Percentiles rank a stretch among this genome's conserved stretches.
Conservation (phyloP, 2,797 vertebrate genomes). For the Calcarius lapponicus region DNA sequence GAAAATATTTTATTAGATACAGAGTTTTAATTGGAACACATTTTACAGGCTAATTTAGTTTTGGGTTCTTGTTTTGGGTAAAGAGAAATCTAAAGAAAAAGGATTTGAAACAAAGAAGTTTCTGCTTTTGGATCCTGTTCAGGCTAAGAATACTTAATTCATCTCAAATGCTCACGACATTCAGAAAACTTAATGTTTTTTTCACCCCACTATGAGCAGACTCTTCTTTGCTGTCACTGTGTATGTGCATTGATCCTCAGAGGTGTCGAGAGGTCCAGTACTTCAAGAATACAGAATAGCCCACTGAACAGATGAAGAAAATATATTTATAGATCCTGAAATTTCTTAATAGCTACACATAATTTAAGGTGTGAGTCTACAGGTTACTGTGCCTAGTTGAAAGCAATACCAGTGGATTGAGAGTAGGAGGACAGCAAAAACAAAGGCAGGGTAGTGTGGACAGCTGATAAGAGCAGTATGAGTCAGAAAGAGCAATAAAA, state of each 20-base stretch:
- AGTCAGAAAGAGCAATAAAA: background rate
- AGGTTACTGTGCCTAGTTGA: background rate
- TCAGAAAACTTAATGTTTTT: background rate
- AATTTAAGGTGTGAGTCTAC: background rate
- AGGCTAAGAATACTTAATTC: background rate
- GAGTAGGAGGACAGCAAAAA: constrained; percentile 2
- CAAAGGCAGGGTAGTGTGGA: background rate
- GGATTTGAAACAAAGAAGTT: background rate
- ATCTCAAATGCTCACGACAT: background rate
- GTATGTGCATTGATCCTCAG: background rate
- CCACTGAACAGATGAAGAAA: background rate
- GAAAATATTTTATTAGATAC: background rate
- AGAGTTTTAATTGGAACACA: background rate
- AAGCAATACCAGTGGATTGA: background rate
- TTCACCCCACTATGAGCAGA: background rate
- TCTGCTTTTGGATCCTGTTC: background rate
- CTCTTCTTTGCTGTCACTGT: background rate
- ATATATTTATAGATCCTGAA: background rate
- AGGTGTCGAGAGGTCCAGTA: background rate
- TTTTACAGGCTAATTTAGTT: background rate
- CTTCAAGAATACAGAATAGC: background rate
- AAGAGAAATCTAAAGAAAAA: background rate
- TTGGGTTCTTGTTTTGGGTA: background rate
- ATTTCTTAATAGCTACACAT: background rate
- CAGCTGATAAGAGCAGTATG: background rate